Percentiles rank a stretch among this genome's conserved stretches.
Evolutionary conservation across 1,140 invertebrate species (phyloP).

Genomic region (Trichonephila clavata): DNA sequence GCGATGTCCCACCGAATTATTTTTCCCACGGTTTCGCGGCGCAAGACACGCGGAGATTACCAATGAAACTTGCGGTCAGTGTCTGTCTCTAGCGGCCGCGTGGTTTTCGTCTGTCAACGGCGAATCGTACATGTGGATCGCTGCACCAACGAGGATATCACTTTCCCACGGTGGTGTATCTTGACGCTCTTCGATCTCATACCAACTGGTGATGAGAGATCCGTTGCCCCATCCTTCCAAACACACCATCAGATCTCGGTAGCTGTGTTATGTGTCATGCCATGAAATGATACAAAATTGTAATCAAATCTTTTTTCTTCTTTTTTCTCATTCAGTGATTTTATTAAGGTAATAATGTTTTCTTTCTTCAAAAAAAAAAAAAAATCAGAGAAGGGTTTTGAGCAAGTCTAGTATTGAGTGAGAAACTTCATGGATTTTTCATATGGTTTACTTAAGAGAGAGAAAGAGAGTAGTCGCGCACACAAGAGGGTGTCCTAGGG

Average conservation of each 20-base stretch:
- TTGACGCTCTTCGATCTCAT: neutral
- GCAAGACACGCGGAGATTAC: neutral
- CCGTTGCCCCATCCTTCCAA: neutral
- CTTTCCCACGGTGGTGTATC: neutral
- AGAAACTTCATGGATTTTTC: too few relatives aligned
- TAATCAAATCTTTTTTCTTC: neutral
- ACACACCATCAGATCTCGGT: neutral
- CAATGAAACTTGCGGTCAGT: constrained; percentile 7
- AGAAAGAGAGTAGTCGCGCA: too few relatives aligned
- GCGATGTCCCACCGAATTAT: neutral
- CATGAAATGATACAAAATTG: neutral
- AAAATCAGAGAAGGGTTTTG: too few relatives aligned
- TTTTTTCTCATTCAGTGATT: neutral
- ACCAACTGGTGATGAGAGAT: neutral
- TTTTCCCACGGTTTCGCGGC: neutral
- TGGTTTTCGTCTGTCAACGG: constrained; percentile 7
- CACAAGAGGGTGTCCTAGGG: too few relatives aligned
- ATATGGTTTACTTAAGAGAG: too few relatives aligned
- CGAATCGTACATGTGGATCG: neutral
- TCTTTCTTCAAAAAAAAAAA: too few relatives aligned
- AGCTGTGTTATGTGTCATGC: neutral
- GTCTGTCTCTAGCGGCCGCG: neutral
- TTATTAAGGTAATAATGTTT: neutral
- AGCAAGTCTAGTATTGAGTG: too few relatives aligned
- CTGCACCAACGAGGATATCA: neutral